These are phyloP conservation scores for Pampus argenteus DNA, from an alignment of 2,797 vertebrate species.

Conservation along the genomic window DNA sequence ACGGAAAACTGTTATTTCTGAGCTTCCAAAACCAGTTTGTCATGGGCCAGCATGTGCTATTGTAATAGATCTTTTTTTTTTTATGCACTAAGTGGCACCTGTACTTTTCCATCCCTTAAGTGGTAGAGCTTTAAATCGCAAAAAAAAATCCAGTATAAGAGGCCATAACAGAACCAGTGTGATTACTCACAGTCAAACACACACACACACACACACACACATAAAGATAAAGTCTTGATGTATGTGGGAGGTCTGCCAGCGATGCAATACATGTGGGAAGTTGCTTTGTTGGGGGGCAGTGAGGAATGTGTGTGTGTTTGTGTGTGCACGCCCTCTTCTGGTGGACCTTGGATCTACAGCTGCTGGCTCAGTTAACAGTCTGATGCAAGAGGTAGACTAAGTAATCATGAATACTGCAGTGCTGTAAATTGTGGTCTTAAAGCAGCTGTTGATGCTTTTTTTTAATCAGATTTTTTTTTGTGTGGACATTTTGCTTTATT, in stretches of 20 bases:
- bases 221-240: constrained; percentile 8
- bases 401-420: background rate
- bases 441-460: background rate
- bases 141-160: background rate
- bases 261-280: constrained; percentile 19
- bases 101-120: constrained; percentile 65
- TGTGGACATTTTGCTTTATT: too few relatives aligned
- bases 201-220: constrained; percentile 14
- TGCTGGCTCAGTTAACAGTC: background rate
- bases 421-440: background rate
- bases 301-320: constrained; percentile 18
- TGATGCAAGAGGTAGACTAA: background rate
- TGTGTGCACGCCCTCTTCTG: constrained; percentile 79
- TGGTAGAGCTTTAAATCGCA: constrained; percentile 19
- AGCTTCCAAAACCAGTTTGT: constrained; percentile 68
- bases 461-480: background rate
- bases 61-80: constrained; percentile 24
- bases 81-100: constrained; percentile 34
- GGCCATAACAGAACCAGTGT: constrained; percentile 15
- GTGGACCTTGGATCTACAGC: constrained; percentile 44
- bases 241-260: constrained; percentile 11
- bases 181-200: constrained; percentile 2
- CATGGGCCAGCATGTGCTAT: background rate
- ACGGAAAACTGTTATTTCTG: constrained; percentile 33
- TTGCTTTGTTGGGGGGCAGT: constrained; percentile 24